Evolutionary conservation across 2,113 vertebrate species (phyloP), one percentile per base, ranked within the genome.

Genomic region (Erythrolamprus reginae): DNA sequence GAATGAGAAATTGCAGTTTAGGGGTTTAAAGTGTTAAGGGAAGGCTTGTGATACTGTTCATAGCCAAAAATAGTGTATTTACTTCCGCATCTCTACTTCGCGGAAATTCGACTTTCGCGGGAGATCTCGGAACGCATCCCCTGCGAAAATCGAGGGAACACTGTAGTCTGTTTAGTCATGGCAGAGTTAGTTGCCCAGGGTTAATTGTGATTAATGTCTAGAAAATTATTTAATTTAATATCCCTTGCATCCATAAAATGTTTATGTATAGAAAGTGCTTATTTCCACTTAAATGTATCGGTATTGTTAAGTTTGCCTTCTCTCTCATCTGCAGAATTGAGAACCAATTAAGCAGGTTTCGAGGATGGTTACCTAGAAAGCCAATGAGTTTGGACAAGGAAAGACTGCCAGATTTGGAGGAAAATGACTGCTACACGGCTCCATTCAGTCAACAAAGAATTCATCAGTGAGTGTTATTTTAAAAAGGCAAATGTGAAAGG

Each of bases 401-500:
- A 95, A 98, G 98, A 58, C 96, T 99, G 89, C 98, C 98, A 28
- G 98, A 99, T 96, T 97, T 99, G 97, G 98, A 99, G 95, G 98
- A 99, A 96, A 98, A 98, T 47, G 98, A 99, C 96, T 99, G 98
- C 97, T 99, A 99, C 92, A 99, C 98, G 48, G 98, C 98, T 94
- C 98, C 98, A 92, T 99, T 99, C 97, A 99, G 98, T 93, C 98
- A 98, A 91, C 98, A 98, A 91, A 98, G 98, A 94, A 98, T 99
- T 92, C 98, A 99, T 91, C 98, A 99, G 98, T 99, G 95, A 98
- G 98, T 86, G 83, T 38, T 82, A 52, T 93, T 93, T 58, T 1
- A 84, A 89, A 56, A 85, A 92, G 13, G 86, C 47, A 13, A 90
- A 85, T 93, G 88, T 92, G 86, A 52, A 38, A 51, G 84, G 17